Base-by-base conservation (phyloP, 2,888 invertebrate species). In the Hermaeophaga mercurialis region DNA sequence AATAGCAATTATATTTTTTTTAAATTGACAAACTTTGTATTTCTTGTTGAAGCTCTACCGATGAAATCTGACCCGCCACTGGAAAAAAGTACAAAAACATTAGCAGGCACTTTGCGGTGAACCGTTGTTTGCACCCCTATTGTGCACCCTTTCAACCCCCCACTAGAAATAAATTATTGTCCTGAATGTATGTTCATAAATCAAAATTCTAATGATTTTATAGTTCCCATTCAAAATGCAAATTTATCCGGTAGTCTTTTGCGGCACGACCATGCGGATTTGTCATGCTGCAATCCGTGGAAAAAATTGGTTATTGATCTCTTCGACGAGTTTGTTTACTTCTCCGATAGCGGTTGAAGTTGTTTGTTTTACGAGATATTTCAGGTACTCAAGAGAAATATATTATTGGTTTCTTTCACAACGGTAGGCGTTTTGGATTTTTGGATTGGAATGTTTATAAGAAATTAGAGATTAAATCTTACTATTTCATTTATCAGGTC, bases 191-290 rank as follows among this genome's bases (percentile, higher is more conserved):
- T 39, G 60, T 38, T 53, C 62, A 56, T 62, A 62, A 62, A 62
- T 62, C 62, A 62, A 56, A 62, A 62, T 50, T 58, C 58, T 62
- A 62, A 62, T 62, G 62, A 62, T 62, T 62, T 58, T 41, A 54
- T 56, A 58, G 59, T 56, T 60, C 60, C 60, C 55, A 62, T 62
- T 62, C 56, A 19, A 56, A 59, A 62, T 59, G 62, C 52, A 62
- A 62, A 62, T 59, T 46, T 54, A 8, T 12, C 43, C 52, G 52
- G 43, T 34, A 52, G 52, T 44, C 43, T 43, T 52, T 43, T 14
- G 15, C 43, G 43, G 24, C 34, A 19, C 19, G 39, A 34, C 24
- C 50, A 41, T 41, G 26, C 28, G 28, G 43, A 52, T 52, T 52
- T 38, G 52, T 52, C 43, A 52, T 43, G 43, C 24, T 26, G 43